Evolutionary conservation across 2,888 invertebrate genomes (phyloP), one percentile per base, ranked within the genome.

Genomic region (Rhagophthalmus giganteus): DNA sequence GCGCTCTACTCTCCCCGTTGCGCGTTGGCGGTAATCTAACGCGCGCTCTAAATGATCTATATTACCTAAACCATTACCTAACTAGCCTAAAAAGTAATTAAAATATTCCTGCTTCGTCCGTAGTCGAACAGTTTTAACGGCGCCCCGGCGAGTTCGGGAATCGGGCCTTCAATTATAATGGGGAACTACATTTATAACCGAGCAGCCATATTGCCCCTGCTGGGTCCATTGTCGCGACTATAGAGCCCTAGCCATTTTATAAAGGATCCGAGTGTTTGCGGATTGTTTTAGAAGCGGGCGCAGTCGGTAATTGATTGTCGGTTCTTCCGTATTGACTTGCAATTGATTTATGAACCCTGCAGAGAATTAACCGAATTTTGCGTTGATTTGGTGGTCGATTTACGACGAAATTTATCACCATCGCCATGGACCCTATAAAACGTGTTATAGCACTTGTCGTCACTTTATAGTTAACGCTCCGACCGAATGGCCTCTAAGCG

Each of bases 171-270:
- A 54, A 54, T 54, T 50, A 51, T 51, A 47, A 42, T 41, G 46
- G 38, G 32, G 45, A 46, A 54, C 45, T 54, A 54, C 54, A 54
- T 54, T 54, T 54, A 54, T 54, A 54, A 54, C 54, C 48, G 31
- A 40, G 28, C 54, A 46, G 46, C 54, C 54, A 55, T 52, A 44
- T 55, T 55, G 44, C 44, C 47, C 54, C 55, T 35, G 48, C 47
- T 55, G 55, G 34, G 55, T 55, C 44, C 51, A 55, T 48, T 51
- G 55, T 52, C 48, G 54, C 53, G 37, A 48, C 48, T 51, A 44
- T 44, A 44, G 42, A 51, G 39, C 39, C 42, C 27, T 31, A n/a
- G n/a, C n/a, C n/a, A 41, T 52, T 52, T 48, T 52, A 47, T 47
- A 52, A 46, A 41, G 46, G 52, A 41, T 46, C 41, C 30, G 52